phyloP scores from a whole-genome alignment of 2,113 vertebrate genomes.

The Dasypus novemcinctus region DNA sequence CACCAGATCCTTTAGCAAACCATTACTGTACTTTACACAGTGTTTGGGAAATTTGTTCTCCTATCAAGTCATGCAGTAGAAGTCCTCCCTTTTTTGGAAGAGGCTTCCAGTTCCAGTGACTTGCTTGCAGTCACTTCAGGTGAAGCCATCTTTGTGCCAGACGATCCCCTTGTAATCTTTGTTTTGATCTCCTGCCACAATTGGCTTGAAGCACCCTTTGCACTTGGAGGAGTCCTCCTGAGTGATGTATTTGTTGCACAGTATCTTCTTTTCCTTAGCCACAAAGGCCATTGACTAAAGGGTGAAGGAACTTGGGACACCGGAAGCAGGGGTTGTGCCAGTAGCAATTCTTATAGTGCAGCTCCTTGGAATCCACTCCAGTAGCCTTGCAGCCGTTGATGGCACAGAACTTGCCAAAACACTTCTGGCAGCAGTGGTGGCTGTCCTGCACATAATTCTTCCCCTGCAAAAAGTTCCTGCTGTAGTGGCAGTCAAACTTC shows the following conservation, averaged over 20 bases:
- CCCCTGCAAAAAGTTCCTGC: constrained; percentile 92
- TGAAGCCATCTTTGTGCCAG: constrained; percentile 98
- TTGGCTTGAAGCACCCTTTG: constrained; percentile 95
- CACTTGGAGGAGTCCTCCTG: constrained; percentile 89
- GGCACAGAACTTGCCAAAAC: constrained; percentile 96
- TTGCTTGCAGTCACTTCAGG: constrained; percentile 94
- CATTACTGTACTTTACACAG: constrained; percentile 94
- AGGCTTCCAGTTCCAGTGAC: constrained; percentile 94
- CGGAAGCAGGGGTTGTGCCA: constrained; percentile 97
- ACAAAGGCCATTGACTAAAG: constrained; percentile 91
- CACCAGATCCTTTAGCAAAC: constrained; percentile 94
- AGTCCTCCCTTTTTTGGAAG: constrained; percentile 93
- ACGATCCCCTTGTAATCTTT: constrained; percentile 96
- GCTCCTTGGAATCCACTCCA: constrained; percentile 93
- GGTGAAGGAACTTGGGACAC: constrained; percentile 93
- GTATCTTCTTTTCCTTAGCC: constrained; percentile 93
- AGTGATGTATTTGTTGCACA: constrained; percentile 93
- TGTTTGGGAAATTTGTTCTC: constrained; percentile 96
- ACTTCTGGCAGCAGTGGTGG: constrained; percentile 93
- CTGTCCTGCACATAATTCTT: constrained; percentile 96
- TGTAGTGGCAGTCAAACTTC: constrained; percentile 95
- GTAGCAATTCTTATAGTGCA: constrained; percentile 96
- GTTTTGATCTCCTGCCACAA: constrained; percentile 93
- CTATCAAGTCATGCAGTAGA: constrained; percentile 93
- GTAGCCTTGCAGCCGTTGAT: constrained; percentile 96